Conservation (phyloP, 2,113 vertebrate genomes). For the Ceyx margarethae region DNA sequence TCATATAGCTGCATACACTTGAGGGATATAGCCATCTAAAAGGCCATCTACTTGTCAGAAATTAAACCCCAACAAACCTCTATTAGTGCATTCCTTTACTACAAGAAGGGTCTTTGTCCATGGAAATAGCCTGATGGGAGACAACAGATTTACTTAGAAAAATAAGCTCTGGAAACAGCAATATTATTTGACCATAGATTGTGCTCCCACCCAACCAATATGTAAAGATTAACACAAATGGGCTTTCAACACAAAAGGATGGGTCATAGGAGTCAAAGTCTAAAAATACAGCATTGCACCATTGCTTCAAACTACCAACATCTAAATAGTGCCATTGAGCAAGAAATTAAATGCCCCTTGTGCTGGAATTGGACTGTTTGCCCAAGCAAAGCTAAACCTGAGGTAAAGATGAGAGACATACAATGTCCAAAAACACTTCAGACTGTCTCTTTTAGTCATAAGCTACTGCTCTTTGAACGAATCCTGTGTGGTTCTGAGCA, state of each 20-base stretch:
- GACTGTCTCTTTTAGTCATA: constrained; percentile 43
- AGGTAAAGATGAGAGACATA: constrained; percentile 29
- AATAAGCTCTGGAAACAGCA: neutral
- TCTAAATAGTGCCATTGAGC: neutral
- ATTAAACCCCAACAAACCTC: neutral
- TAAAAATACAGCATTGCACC: neutral
- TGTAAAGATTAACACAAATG: neutral
- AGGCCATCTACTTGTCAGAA: neutral
- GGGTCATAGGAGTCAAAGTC: neutral
- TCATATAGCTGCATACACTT: neutral
- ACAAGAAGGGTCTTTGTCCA: neutral
- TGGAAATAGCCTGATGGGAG: neutral
- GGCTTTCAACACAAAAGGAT: neutral
- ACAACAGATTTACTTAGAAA: neutral
- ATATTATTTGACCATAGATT: neutral
- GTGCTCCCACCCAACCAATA: neutral
- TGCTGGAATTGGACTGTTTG: neutral
- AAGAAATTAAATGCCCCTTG: neutral
- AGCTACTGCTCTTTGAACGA: constrained; percentile 5
- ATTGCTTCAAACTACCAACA: neutral
- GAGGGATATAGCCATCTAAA: neutral
- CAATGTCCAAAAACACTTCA: constrained; percentile 4
- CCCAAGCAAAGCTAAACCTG: constrained; percentile 4
- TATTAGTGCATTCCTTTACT: neutral
- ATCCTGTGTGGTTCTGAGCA: constrained; percentile 23